Conservation (phyloP, 2,888 invertebrate genomes). For the Tachina fera region DNA sequence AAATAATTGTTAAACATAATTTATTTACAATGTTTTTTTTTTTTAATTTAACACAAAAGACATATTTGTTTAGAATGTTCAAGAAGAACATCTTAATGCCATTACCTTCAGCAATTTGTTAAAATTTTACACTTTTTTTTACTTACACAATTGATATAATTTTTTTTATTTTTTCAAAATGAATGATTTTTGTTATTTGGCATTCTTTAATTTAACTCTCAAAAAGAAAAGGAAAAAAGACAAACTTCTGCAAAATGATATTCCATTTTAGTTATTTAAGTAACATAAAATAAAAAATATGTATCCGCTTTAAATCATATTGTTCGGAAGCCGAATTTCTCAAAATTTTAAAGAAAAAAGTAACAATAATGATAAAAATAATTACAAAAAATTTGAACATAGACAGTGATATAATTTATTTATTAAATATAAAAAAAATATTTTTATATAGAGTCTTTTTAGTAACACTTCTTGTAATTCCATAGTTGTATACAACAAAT, state of each 20-base stretch:
- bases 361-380: background rate
- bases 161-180: background rate
- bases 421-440: constrained; percentile 27
- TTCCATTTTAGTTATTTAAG: constrained; percentile 61
- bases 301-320: constrained; percentile 2
- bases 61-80: background rate
- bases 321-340: constrained; percentile 66
- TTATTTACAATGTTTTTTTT: constrained; percentile 46
- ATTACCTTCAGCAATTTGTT: constrained; percentile 68
- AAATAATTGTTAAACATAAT: constrained; percentile 70
- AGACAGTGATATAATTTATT: constrained; percentile 67
- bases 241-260: constrained; percentile 60
- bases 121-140: constrained; percentile 57
- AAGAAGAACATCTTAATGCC: constrained; percentile 49
- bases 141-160: constrained; percentile 4
- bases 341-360: background rate
- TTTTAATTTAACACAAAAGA: constrained; percentile 42
- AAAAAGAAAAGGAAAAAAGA: constrained; percentile 44
- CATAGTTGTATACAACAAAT: constrained; percentile 54
- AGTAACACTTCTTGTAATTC: constrained; percentile 39
- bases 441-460: constrained; percentile 35
- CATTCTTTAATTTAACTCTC: constrained; percentile 63
- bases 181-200: constrained; percentile 51
- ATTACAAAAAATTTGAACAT: constrained; percentile 44
- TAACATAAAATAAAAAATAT: constrained; percentile 17